Percentiles rank a stretch among this genome's conserved stretches.
phyloP scores from a whole-genome alignment of 1,140 invertebrate species.

The Globodera rostochiensis region DNA sequence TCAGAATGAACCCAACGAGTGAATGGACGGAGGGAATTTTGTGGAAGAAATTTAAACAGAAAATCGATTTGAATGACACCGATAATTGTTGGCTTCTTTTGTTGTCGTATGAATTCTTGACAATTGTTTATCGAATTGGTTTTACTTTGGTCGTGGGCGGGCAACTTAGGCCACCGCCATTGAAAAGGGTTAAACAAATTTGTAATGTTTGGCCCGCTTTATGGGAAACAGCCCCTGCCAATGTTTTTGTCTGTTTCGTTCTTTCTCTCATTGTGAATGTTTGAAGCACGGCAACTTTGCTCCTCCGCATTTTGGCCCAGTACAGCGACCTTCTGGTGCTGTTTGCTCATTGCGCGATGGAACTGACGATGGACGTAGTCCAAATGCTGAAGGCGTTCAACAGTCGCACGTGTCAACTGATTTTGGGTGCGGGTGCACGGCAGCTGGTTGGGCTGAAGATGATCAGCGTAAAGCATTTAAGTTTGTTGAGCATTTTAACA shows the following conservation, averaged over 20 bases:
- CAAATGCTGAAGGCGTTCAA: conserved; percentile 86
- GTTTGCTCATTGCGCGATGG: conserved; percentile 72
- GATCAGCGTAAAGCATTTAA: conserved; percentile 87
- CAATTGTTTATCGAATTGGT: not conserved
- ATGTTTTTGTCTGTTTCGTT: conserved; percentile 7
- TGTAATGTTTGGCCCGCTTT: no score
- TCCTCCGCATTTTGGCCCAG: conserved; percentile 84
- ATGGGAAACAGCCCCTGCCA: no score
- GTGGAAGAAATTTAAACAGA: no score
- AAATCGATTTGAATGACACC: no score
- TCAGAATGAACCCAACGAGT: no score
- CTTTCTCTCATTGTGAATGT: conserved; percentile 6
- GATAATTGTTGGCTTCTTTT: no score
- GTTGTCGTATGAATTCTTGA: not conserved
- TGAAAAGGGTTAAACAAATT: no score
- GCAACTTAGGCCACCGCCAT: no score
- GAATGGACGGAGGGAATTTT: no score
- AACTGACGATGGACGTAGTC: conserved; percentile 80
- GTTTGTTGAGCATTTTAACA: conserved; percentile 31
- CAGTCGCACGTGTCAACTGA: conserved; percentile 86
- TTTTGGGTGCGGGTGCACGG: conserved; percentile 90
- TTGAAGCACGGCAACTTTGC: conserved; percentile 73
- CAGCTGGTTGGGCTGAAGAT: conserved; percentile 91
- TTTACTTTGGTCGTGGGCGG: not conserved
- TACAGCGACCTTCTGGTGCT: conserved; percentile 80